Base-by-base conservation (phyloP, 92 coral and sea anemone species). In the Porites rus region DNA sequence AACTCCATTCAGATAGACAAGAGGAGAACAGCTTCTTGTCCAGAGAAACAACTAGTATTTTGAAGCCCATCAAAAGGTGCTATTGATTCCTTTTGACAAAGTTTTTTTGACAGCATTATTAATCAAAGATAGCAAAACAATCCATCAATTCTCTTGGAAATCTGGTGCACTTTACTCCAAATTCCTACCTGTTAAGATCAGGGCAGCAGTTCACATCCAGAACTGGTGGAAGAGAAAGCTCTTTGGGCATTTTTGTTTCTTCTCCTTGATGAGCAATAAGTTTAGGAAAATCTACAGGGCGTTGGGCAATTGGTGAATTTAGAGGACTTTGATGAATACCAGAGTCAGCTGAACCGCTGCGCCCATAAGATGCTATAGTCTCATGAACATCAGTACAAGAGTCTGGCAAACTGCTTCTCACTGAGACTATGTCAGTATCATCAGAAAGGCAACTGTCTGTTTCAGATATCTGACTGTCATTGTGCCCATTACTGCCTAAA, bases 271-370 rank as follows among this genome's bases (percentile, higher is more conserved):
- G 66, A 1, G 78, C 60, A 7, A 79, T 84, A 18, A 77, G 53
- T 43, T 81, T 85, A 19, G 90, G 83, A 72, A 88, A 87, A 18
- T 75, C 86, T 10, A 74, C 21, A 43, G 90, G 71, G 61, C 67
- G 79, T 46, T 65, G 89, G 7, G 69, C 53, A 38, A 61, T 79
- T 2, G 94, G 91, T 12, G 89, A 90, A 21, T 86, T 78, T 72
- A 84, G 54, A 7, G 92, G 92, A 19, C 90, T 90, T 75, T 90
- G 91, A 66, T 82, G 84, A 75, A 94, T 84, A 25, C 98, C 98
- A 2, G 98, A 94, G 71, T 94, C 98, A 0, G 96, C 91, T 11
- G 98, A 94, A 18, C 94, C 91, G 74, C 93, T 92, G 28, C 96
- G 93, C 21, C 96, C 96, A 90, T 86, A 88, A 17, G 93, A 90